These are phyloP conservation scores for Nasonovia ribisnigri DNA, from an alignment of 2,888 invertebrate genomes.

Conservation along the genomic window DNA sequence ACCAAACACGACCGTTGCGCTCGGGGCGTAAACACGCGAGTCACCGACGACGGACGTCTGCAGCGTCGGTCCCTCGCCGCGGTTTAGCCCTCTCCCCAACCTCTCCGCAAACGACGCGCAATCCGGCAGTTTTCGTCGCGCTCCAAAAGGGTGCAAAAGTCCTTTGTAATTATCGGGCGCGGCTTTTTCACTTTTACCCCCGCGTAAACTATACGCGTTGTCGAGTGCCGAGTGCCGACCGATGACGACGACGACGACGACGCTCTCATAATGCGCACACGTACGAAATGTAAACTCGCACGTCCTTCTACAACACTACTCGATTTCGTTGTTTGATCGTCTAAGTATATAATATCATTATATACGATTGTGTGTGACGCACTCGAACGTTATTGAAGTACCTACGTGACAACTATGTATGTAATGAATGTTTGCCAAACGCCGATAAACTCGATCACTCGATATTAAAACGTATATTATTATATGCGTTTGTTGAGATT, in stretches of 20 bases:
- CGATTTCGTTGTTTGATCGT: neutral
- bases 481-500: neutral
- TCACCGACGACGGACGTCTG: neutral
- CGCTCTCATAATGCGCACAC: neutral
- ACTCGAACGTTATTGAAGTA: neutral
- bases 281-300: neutral
- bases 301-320: neutral
- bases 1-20: slow-evolving; percentile 29
- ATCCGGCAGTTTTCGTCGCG: neutral
- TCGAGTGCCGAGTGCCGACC: neutral
- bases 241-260: neutral
- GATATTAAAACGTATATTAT: neutral
- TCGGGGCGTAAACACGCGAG: neutral
- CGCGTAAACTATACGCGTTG: neutral
- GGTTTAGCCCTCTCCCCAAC: neutral
- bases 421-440: neutral
- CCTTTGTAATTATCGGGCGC: neutral
- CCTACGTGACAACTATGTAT: neutral
- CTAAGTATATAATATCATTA: neutral
- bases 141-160: neutral
- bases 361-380: neutral
- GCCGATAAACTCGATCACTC: neutral
- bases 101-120: neutral
- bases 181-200: slow-evolving; percentile 2
- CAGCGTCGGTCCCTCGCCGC: neutral